Evolutionary conservation across 2,797 vertebrate species (phyloP).

Genomic region (Trematomus bernacchii): DNA sequence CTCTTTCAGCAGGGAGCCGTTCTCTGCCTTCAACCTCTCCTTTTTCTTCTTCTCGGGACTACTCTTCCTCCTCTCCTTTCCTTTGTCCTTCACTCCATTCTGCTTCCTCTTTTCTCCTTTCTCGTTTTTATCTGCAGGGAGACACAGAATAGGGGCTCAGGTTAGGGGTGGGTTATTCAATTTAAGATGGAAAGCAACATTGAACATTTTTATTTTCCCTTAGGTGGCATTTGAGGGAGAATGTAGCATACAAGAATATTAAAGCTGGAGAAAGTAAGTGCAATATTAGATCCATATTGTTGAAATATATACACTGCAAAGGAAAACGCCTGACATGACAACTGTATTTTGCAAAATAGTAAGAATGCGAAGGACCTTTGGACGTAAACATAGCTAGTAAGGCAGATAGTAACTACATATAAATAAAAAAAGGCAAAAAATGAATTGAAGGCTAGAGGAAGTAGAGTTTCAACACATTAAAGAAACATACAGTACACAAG

Average conservation of each 20-base stretch:
- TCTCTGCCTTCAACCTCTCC: slow-evolving; percentile 92
- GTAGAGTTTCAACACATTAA: background rate
- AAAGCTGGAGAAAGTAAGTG: slow-evolving; percentile 10
- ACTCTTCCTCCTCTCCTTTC: slow-evolving; percentile 90
- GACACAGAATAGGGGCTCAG: slow-evolving; percentile 64
- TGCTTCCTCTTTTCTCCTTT: slow-evolving; percentile 87
- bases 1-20: slow-evolving; percentile 92
- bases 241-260: slow-evolving; percentile 3
- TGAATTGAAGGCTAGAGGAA: background rate
- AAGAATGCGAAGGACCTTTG: slow-evolving; percentile 1
- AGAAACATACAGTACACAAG: background rate
- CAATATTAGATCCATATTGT: background rate
- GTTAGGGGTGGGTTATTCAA: slow-evolving; percentile 45
- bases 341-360: background rate
- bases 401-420: background rate
- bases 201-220: background rate
- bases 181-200: slow-evolving; percentile 27
- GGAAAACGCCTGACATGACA: background rate
- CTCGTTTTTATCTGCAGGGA: slow-evolving; percentile 88
- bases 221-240: slow-evolving; percentile 12
- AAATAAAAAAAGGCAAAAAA: background rate
- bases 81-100: slow-evolving; percentile 90
- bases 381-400: background rate
- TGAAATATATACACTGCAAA: background rate
- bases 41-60: slow-evolving; percentile 94